Conservation (phyloP, 2,797 vertebrate genomes). For the Sebastes itinus region DNA sequence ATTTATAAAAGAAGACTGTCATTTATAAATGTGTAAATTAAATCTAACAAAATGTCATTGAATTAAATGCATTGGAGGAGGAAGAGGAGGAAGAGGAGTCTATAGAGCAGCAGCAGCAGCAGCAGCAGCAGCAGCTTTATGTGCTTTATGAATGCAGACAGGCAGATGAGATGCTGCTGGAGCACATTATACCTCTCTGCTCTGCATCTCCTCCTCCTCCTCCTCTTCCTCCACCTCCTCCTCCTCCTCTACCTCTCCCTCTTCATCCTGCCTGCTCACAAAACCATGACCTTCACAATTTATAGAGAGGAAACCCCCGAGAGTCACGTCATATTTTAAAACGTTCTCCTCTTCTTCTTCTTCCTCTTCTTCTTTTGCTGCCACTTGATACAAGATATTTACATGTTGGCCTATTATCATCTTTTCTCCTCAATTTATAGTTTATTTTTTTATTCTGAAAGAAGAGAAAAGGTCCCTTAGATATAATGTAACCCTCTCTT, state of each 20-base stretch:
- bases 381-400: background rate
- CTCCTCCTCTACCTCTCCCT: conserved; percentile 47
- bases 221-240: conserved; percentile 26
- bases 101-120: no score
- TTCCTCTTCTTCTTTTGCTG: background rate
- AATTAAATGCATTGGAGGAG: background rate
- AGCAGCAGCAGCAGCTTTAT: no score
- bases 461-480: background rate
- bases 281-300: conserved; percentile 75
- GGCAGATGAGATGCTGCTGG: conserved; percentile 47
- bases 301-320: conserved; percentile 78
- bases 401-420: conserved; percentile 1
- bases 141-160: conserved; percentile 25
- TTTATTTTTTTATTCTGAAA: background rate
- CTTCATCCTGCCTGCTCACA: conserved; percentile 49
- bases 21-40: background rate
- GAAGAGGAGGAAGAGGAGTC: background rate
- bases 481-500: background rate
- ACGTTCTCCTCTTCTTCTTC: conserved; percentile 16
- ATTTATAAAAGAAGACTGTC: background rate
- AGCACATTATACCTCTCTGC: conserved; percentile 27
- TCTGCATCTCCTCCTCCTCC: no score
- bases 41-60: background rate
- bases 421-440: background rate
- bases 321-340: conserved; percentile 71